Base-by-base conservation (phyloP, 2,888 invertebrate species). In the Yponomeuta plumbellus region DNA sequence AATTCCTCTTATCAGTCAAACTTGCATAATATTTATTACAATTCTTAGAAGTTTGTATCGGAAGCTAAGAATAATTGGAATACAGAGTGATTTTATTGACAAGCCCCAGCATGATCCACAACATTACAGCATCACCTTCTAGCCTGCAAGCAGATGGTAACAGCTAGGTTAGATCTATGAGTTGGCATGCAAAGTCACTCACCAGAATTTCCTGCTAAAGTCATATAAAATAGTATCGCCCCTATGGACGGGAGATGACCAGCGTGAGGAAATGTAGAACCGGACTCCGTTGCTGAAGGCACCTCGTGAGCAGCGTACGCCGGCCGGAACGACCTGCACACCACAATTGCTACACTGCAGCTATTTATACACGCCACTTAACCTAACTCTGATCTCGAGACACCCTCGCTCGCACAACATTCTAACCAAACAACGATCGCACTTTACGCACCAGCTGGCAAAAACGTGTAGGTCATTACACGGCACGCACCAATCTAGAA, bases 191-290 rank as follows among this genome's bases (percentile, higher is more conserved):
- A 56, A 57, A 61, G 69, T 67, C 74, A 92, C 95, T 94, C 85
- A 97, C 97, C 96, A 96, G 94, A 95, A 93, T 93, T 95, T 95
- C 95, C 96, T 96, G 95, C 96, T 96, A 96, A 97, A 97, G 96
- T 97, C 97, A 97, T 97, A 97, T 97, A 97, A 97, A 96, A 96
- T 93, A 94, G 94, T 96, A 94, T 94, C 95, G 95, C 95, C 95
- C 95, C 94, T 93, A 93, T 94, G 95, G 95, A 95, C 95, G 95
- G 93, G 91, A 91, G 91, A 91, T 84, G 86, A 80, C 87, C 83
- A 87, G 85, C 83, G 86, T 85, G 88, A 88, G 85, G 86, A 91
- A 92, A 86, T 85, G 84, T 84, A 80, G 85, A 86, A 85, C 81
- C 86, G 86, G 80, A 81, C 81, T 79, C 81, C 82, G 73, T 74